Evolutionary conservation across 2,797 vertebrate genomes (phyloP).

Genomic region (Neosalanx taihuensis): DNA sequence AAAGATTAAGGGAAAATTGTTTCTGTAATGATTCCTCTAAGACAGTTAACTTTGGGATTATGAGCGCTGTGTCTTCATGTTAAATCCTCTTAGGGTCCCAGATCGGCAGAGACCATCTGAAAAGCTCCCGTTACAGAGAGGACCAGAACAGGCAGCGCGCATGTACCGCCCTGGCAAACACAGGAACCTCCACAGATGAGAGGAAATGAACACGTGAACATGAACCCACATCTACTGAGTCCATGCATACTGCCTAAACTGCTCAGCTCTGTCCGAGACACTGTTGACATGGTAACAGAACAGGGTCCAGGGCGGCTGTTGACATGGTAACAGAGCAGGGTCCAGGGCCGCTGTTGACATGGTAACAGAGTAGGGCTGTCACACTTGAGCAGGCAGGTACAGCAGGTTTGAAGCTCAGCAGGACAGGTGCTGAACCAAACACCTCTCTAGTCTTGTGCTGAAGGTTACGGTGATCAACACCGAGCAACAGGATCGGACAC

Average conservation of each 20-base stretch:
- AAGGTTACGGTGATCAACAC: background rate
- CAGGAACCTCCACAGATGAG: no score
- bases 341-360: conserved; percentile 1
- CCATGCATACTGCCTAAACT: background rate
- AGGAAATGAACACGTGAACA: no score
- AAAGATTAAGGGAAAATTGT: conserved; percentile 33
- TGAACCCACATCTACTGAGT: no score
- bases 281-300: conserved; percentile 6
- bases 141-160: no score
- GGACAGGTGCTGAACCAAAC: background rate
- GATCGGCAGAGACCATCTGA: background rate
- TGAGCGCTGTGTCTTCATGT: conserved; percentile 4
- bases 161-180: no score
- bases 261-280: background rate
- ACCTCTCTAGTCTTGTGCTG: background rate
- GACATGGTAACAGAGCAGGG: conserved; percentile 1
- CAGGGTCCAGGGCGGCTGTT: background rate
- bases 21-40: conserved; percentile 25
- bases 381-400: background rate
- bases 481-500: background rate
- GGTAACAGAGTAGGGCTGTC: background rate
- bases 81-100: conserved; percentile 35
- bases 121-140: no score
- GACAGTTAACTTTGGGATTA: conserved; percentile 34
- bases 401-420: no score